Evolutionary conservation across 2,797 vertebrate species (phyloP).

Genomic region (Neopelma chrysocephalum): DNA sequence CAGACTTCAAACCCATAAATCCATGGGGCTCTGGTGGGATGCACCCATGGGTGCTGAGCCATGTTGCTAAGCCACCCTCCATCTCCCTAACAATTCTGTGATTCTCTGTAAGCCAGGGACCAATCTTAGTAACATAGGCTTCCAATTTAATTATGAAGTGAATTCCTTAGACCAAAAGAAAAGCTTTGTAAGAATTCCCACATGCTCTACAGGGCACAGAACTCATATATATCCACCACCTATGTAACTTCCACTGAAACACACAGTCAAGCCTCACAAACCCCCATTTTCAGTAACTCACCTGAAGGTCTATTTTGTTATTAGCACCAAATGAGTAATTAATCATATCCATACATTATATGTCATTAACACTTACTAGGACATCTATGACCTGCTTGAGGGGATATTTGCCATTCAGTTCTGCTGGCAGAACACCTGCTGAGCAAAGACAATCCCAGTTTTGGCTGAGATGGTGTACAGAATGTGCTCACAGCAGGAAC

Average conservation of each 20-base stretch:
- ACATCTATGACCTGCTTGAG: background rate
- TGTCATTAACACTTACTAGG: background rate
- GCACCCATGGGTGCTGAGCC: background rate
- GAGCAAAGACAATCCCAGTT: background rate
- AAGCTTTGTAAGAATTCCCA: background rate
- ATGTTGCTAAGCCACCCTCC: background rate
- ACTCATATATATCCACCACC: background rate
- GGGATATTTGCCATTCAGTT: background rate
- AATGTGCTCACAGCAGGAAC: background rate
- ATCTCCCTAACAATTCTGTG: background rate
- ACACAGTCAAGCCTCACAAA: background rate
- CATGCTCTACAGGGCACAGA: background rate
- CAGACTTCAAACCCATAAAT: background rate
- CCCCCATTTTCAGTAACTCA: background rate
- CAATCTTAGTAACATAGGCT: background rate
- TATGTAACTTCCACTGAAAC: background rate
- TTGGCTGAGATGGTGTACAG: background rate
- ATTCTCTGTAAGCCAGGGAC: background rate
- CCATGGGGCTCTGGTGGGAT: background rate
- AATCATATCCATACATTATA: background rate
- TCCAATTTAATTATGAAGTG: background rate
- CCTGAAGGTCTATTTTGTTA: background rate
- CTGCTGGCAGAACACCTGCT: background rate
- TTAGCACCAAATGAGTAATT: background rate
- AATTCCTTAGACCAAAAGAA: background rate